Conservation (phyloP, 2,888 invertebrate species). For the Deilephila porcellus region DNA sequence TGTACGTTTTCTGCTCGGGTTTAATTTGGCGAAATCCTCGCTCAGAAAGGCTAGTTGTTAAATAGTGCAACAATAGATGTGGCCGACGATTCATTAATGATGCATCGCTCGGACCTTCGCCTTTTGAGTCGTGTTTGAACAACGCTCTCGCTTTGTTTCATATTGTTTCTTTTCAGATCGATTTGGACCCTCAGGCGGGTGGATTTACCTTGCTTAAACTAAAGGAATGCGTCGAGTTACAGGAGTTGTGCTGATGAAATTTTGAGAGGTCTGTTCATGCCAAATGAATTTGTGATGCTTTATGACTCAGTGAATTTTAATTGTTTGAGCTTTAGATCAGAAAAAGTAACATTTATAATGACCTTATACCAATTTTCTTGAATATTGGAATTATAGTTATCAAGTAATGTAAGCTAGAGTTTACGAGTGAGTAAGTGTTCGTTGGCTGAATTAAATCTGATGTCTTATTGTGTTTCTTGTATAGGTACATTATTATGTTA, state of each 20-base stretch:
- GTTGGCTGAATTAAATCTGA: no score
- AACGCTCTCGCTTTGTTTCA: constrained; percentile 21
- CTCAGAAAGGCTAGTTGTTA: constrained; percentile 62
- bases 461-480: no score
- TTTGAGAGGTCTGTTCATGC: neutral
- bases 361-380: no score
- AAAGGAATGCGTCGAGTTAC: neutral
- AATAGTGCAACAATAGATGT: constrained; percentile 81
- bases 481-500: no score
- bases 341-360: no score
- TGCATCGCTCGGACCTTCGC: constrained; percentile 73
- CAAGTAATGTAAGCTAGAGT: no score
- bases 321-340: no score
- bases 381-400: no score
- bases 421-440: no score
- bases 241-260: neutral
- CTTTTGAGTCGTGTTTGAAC: constrained; percentile 63
- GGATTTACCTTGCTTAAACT: neutral
- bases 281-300: no score
- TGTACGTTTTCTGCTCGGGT: constrained; percentile 52
- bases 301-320: no score
- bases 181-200: neutral
- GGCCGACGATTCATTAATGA: constrained; percentile 72
- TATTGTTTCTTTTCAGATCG: constrained; percentile 14
- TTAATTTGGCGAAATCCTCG: constrained; percentile 67